phyloP scores from a whole-genome alignment of 2,113 vertebrate species.

The Eclectus roratus region DNA sequence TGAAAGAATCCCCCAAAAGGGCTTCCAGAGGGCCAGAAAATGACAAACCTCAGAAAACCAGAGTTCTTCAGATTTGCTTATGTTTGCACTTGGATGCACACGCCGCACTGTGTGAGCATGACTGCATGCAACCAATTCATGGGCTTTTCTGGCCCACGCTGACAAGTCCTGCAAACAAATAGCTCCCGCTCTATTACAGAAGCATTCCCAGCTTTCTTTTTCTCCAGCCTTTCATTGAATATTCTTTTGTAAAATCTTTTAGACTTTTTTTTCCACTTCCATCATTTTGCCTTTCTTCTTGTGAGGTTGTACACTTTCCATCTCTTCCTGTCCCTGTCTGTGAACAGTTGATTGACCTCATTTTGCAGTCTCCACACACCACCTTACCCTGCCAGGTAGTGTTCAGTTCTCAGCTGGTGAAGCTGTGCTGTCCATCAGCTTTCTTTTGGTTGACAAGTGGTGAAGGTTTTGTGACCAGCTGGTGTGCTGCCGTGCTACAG shows the following conservation, averaged over 20 bases:
- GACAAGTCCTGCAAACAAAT: neutral
- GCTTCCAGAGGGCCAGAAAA: neutral
- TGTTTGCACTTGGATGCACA: neutral
- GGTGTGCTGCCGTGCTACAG: too few species aligned
- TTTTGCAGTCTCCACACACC: neutral
- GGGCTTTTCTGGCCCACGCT: neutral
- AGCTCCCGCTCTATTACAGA: neutral
- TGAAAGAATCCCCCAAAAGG: neutral
- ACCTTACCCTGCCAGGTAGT: neutral
- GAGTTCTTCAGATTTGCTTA: neutral
- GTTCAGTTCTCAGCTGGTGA: neutral
- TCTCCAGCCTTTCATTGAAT: neutral
- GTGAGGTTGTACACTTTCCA: accelerated
- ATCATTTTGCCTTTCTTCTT: neutral
- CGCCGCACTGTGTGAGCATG: accelerated
- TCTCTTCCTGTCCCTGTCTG: neutral
- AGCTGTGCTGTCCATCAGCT: neutral
- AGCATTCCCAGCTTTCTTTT: neutral
- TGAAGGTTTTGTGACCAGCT: neutral
- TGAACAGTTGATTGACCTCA: neutral
- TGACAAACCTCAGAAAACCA: neutral
- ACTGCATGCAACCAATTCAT: neutral
- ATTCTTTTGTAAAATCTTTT: neutral
- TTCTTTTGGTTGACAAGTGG: neutral
- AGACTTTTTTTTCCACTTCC: neutral